A percentile compares a stretch with the other conserved stretches of the same genome.
Conservation (phyloP, 2,797 vertebrate species). For the Poeciliopsis turneri region DNA sequence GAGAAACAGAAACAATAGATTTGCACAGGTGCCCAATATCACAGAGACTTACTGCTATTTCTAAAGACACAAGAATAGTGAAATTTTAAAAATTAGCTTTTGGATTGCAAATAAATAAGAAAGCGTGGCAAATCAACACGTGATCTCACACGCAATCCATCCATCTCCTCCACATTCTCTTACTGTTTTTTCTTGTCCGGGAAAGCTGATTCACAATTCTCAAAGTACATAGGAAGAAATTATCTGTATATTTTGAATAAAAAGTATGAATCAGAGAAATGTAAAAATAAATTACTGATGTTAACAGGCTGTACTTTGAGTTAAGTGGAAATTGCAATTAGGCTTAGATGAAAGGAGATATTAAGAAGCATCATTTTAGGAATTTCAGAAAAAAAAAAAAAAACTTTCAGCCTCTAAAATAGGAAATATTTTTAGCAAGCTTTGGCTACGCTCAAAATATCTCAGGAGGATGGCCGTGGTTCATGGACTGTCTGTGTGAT, state of each 20-base stretch:
- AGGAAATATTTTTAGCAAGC: not conserved
- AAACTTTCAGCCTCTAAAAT: not conserved
- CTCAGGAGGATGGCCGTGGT: not conserved
- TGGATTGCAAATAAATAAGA: not conserved
- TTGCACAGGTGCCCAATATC: not conserved
- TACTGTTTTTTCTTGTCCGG: not conserved
- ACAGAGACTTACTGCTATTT: not conserved
- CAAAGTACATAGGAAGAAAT: not conserved
- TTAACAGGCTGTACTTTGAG: not conserved
- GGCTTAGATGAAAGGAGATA: not conserved
- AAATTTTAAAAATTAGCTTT: not conserved
- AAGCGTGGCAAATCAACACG: not conserved
- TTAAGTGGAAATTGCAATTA: not conserved
- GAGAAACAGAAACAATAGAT: not conserved
- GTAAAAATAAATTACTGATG: not conserved
- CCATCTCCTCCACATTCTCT: not conserved
- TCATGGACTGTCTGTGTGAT: not conserved
- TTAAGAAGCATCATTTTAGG: not conserved
- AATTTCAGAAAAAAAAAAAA: not conserved
- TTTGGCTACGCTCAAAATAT: not conserved
- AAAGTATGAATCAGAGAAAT: not conserved
- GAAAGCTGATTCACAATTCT: not conserved
- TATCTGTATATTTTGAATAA: not conserved
- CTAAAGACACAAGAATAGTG: not conserved
- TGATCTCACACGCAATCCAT: not conserved